Evolutionary conservation across 1,140 invertebrate species (phyloP), one percentile per base, ranked within the genome.

Genomic region (Drosophila willistoni): DNA sequence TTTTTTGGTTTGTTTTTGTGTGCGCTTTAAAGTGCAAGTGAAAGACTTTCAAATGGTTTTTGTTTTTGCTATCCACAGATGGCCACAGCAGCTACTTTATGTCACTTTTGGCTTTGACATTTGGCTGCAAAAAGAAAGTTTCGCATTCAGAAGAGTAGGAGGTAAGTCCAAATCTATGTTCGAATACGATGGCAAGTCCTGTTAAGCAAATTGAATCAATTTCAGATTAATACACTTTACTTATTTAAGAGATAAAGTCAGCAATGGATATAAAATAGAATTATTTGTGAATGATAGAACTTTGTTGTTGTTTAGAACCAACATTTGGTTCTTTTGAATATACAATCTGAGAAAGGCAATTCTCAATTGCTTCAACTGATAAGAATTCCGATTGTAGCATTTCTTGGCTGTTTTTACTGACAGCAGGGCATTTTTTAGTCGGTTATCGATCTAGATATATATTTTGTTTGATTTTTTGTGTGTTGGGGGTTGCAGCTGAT

Each of bases 141-240:
- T 47, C 70, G 55, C 63, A 39, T 41, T 34, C 44, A 51, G 17
- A 51, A 22, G 44, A 51, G 17, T 12, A 10, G 9, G 9, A 19
- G 2, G 19, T 1, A n/a, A 47, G 7, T 10, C 34, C 9, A 36
- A 36, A 29, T 29, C 34, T 12, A 36, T 4, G 33, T 34, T 7
- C 0, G 17, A 33, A 64, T 36, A 7, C 36, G 36, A 10, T 12
- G 36, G 61, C 64, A 62, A 47, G 34, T 42, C 22, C 33, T 56
- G 42, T 47, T 56, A 77, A 75, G 85, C 84, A 89, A 89, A 84
- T 84, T 84, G 80, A 71, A 77, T 67, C 70, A 71, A 72, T 89
- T 86, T 68, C 64, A 72, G 36, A 39, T 79, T 63, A 71, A 72
- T 79, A 73, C 44, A 61, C 51, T 29, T 29, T 7, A 7, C 29